Conservation (phyloP, 2,888 invertebrate species). For the Lasioglossum marginatum region DNA sequence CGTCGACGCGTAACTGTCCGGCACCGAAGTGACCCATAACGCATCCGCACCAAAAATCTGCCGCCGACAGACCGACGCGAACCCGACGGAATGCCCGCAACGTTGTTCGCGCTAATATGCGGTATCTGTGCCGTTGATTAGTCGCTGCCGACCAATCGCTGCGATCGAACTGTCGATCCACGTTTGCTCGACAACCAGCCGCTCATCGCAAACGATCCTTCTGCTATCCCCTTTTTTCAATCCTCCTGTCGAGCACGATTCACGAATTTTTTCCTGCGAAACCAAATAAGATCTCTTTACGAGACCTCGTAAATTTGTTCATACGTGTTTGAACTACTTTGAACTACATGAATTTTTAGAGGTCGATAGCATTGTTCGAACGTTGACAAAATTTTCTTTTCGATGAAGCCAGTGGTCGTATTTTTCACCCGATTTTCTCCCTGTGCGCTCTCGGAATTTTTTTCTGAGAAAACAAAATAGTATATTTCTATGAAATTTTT, state of each 20-base stretch:
- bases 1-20: conserved; percentile 71
- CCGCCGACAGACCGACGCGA: conserved; percentile 66
- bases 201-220: background rate
- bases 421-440: background rate
- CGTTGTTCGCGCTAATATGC: conserved; percentile 55
- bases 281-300: background rate
- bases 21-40: conserved; percentile 68
- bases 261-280: background rate
- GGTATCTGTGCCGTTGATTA: conserved; percentile 42
- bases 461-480: background rate
- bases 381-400: background rate
- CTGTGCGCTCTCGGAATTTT: background rate
- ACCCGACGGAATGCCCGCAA: conserved; percentile 55
- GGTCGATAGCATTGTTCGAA: background rate
- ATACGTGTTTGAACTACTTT: background rate
- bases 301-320: background rate
- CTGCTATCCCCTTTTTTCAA: background rate
- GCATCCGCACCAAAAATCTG: conserved; percentile 71
- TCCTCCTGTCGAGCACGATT: background rate
- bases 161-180: conserved; percentile 55
- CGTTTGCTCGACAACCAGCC: conserved; percentile 22
- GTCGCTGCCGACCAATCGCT: conserved; percentile 46
- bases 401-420: background rate
- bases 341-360: background rate
- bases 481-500: background rate